These are phyloP conservation scores for Cygnus buccinator DNA, from an alignment of 2,113 vertebrate species.

Conservation along the genomic window DNA sequence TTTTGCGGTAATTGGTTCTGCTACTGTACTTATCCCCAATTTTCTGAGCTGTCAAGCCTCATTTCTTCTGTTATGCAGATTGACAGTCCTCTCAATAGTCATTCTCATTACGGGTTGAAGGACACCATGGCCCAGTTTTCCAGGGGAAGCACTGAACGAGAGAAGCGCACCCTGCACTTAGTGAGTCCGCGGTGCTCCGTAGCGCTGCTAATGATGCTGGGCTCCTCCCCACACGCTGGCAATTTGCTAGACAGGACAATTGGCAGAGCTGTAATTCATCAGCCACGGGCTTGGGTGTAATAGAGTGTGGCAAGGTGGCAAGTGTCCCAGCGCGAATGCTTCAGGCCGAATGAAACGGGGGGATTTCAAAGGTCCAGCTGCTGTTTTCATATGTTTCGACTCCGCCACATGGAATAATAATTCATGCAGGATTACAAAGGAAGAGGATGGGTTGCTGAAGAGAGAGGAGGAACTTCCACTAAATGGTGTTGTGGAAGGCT, in stretches of 20 bases:
- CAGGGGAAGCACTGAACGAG: background rate
- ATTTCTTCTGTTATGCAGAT: slow-evolving; percentile 47
- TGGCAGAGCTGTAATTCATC: slow-evolving; percentile 38
- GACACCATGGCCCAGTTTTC: slow-evolving; percentile 48
- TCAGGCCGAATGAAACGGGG: rapidly evolving
- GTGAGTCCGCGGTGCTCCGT: background rate
- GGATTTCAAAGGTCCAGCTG: background rate
- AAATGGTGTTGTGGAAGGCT: background rate
- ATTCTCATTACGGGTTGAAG: slow-evolving; percentile 53
- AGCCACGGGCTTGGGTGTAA: background rate
- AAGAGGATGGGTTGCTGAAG: background rate
- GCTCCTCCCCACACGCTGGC: background rate
- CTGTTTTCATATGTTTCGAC: background rate
- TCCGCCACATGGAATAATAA: background rate
- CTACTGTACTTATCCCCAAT: slow-evolving; percentile 38
- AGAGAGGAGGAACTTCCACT: background rate
- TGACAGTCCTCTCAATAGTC: slow-evolving; percentile 8
- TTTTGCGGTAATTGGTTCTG: slow-evolving; percentile 31
- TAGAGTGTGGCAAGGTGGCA: background rate
- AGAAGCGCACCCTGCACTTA: background rate
- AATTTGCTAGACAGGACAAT: background rate
- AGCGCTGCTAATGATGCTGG: background rate
- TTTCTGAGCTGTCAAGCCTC: slow-evolving; percentile 55
- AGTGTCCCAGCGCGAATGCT: background rate
- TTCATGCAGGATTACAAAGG: background rate